A percentile compares a stretch with the other conserved stretches of the same genome.
Evolutionary conservation across 1,140 invertebrate species (phyloP).

Genomic region (Octopus sinensis): DNA sequence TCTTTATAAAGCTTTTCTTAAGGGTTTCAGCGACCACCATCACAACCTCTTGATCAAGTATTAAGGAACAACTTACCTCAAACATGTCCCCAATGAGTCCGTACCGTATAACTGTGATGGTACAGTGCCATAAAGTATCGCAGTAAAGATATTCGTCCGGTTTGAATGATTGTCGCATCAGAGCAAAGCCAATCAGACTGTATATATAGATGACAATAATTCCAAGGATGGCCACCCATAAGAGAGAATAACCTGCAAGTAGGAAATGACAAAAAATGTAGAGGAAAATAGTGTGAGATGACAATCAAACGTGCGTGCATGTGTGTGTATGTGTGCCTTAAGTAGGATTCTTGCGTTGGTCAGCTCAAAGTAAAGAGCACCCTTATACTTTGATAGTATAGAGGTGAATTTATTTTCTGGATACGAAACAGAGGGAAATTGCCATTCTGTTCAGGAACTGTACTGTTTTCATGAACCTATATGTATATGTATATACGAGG

Average conservation of each 20-base stretch:
- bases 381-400: no score
- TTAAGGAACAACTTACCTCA: constrained; percentile 39
- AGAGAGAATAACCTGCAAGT: constrained; percentile 51
- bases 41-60: neutral
- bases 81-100: constrained; percentile 58
- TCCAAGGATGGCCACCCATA: constrained; percentile 57
- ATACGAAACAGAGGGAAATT: no score
- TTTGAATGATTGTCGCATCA: constrained; percentile 47
- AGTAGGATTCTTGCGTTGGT: no score
- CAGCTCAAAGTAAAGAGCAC: no score
- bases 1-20: no score
- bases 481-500: no score
- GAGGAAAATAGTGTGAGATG: neutral
- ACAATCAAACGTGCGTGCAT: neutral
- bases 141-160: constrained; percentile 51
- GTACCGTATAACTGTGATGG: constrained; percentile 53
- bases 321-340: neutral
- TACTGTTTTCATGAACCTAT: no score
- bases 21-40: no score
- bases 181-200: constrained; percentile 53
- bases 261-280: neutral
- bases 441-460: no score
- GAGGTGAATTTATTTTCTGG: no score
- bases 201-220: constrained; percentile 57
- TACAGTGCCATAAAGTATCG: constrained; percentile 53